Base-by-base conservation (phyloP, 2,888 invertebrate genomes). In the Lasioglossum vierecki region DNA sequence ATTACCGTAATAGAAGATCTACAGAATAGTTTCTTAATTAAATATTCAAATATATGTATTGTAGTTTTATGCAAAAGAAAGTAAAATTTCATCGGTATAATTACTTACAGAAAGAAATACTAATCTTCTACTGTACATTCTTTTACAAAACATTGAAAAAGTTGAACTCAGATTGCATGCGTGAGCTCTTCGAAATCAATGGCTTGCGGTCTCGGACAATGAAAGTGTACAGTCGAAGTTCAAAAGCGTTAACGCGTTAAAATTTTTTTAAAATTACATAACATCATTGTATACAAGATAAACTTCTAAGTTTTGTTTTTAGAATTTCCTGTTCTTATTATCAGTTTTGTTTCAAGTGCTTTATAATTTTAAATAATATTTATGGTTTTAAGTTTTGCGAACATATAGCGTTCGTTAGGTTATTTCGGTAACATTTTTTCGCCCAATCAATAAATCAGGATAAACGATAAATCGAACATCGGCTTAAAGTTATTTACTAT, bases 401-500 rank as follows among this genome's bases (percentile, higher is more conserved):
- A 74, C 35, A 66, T 60, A 74, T 79, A 79, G 49, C 75, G 53
- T 74, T 44, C 71, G 66, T n/a, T 81, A 53, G 70, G 79, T 84
- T 83, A 18, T 68, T 66, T 68, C 53, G 26, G 66, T 82, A 83
- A 82, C 74, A 72, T 80, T 82, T 63, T 63, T 83, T 53, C n/a
- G 80, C 60, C 60, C 63, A 79, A 88, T 86, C 71, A 86, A 89
- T 79, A 81, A 85, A 89, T 66, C 80, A 76, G 41, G 73, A 87
- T 44, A 86, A 68, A 76, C 75, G 82, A 86, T 80, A 83, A 83
- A 84, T 79, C 86, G 73, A 87, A 85, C 80, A 79, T 81, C 79
- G 84, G 79, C 44, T 86, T 82, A 76, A 83, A 85, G 79, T 84
- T 89, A 90, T 90, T 85, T 90, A 90, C 90, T 89, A 84, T 90